These are phyloP conservation scores for Corvus moneduloides DNA, from an alignment of 2,113 vertebrate species.

Conservation along the genomic window DNA sequence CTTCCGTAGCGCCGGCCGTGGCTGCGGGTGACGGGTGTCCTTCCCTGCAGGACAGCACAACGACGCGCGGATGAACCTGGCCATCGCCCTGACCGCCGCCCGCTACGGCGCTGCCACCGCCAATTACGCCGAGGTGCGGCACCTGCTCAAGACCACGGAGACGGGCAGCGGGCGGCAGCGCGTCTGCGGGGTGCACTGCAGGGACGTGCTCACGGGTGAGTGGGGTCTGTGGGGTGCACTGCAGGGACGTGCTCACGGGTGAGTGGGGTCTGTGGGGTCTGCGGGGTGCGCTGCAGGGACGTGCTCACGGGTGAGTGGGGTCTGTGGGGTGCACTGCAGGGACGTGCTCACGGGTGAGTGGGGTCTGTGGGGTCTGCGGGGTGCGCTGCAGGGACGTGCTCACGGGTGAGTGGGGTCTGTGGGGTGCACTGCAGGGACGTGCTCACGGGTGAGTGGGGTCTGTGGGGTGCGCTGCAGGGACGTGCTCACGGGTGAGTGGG, in stretches of 20 bases:
- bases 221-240: not conserved
- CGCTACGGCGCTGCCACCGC: conserved; percentile 93
- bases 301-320: not conserved
- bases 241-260: not conserved
- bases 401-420: not conserved
- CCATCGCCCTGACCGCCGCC: conserved; percentile 92
- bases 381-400: too few species aligned
- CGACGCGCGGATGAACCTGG: conserved; percentile 92
- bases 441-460: not conserved
- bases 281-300: not conserved
- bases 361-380: too few species aligned
- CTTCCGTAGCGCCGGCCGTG: conserved; percentile 84
- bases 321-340: not conserved
- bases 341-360: accelerated
- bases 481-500: conserved; percentile 78
- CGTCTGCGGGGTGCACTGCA: conserved; percentile 78
- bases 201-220: conserved; percentile 83
- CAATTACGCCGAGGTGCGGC: conserved; percentile 91
- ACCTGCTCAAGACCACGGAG: conserved; percentile 83
- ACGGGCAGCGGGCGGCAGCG: conserved; percentile 68
- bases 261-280: not conserved
- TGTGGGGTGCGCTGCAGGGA: conserved; percentile 46
- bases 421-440: not conserved
- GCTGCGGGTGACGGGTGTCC: conserved; percentile 91
- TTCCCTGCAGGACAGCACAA: conserved; percentile 92